Base-by-base conservation (phyloP, 1,140 invertebrate genomes). In the Tribolium castaneum region DNA sequence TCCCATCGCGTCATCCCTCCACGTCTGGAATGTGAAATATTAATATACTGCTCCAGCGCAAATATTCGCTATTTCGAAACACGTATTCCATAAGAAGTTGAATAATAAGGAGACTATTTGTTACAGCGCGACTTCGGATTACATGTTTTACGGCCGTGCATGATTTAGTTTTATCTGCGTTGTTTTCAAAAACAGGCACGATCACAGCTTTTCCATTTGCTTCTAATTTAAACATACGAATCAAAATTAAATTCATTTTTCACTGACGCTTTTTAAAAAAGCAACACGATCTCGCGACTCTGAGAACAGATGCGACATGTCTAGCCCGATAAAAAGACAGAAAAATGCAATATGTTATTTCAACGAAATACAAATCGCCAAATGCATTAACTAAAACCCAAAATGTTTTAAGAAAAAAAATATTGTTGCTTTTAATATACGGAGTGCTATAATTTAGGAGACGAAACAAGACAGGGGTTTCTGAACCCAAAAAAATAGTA, bases 21-120 rank as follows among this genome's bases (percentile, higher is more conserved):
- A 77, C 62, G 76, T 77, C 45, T 52, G 14, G 45, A 77, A 77
- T 56, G 76, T 72, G 52, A 77, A 77, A 77, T 71, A 77, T 77
- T 77, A 77, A 77, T 77, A 71, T 49, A 50, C 49, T 35, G 14
- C 35, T 51, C 25, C 39, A 35, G 51, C 30, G 25, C 62, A 76
- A 56, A 77, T 77, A 52, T 66, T 52, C 50, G 34, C 16, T 16
- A 45, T 52, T 70, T 77, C 49, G 49, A 72, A 72, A 77, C 70
- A 77, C 76, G 76, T 71, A 72, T 77, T 77, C 76, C 66, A 77
- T 77, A 77, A 77, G 76, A 77, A 72, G 70, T 52, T 77, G 76
- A 77, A 77, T 77, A 49, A 77, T 77, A 77, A 71, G 66, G 51
- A 35, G 59, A 77, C 62, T 70, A 77, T 77, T 77, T 77, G 76